Evolutionary conservation across 2,113 vertebrate species (phyloP), one percentile per base, ranked within the genome.

Genomic region (Oreochromis tanganicae): DNA sequence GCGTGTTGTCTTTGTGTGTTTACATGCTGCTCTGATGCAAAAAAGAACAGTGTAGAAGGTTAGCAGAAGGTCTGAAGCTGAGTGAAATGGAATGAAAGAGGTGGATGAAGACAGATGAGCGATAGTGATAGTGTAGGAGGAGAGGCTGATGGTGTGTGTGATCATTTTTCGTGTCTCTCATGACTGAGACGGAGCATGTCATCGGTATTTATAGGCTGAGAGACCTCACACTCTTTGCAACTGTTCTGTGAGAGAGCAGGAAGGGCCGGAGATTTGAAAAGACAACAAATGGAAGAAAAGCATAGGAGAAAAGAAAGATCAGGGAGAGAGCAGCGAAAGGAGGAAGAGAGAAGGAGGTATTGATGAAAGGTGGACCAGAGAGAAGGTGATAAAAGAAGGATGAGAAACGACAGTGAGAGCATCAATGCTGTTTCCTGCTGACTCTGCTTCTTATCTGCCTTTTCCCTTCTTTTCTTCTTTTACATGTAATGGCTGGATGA

Each of bases 71-170:
- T 52, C 46, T 52, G 8, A 73, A 73, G 43, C 52, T n/a, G 32
- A 24, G 27, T 16, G n/a, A 79, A 41, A 32, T 27, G 17, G 16
- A 86, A 59, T n/a, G 43, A 85, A 12, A 19, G 29, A 79, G 85
- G 61, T 36, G 59, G 81, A 80, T 6, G 19, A 36, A 59, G 87
- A 82, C 50, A 38, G 81, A 71, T 16, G 21, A 29, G 21, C n/a
- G 34, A 10, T 6, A 7, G 80, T 50, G 36, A 82, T 73, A 27
- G 85, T 66, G 92, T 82, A 48, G 92, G 91, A 90, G 90, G 85
- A 91, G 89, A 90, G 87, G 93, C 61, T 88, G 90, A 89, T 86
- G 93, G 90, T 90, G 85, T 78, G 94, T 89, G 93, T 90, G 92
- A 91, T 85, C 87, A 79, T 82, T 81, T 63, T 79, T 66, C 82